Evolutionary conservation across 2,113 vertebrate genomes (phyloP), one percentile per base, ranked within the genome.

Genomic region (Phylloscopus whistleri): DNA sequence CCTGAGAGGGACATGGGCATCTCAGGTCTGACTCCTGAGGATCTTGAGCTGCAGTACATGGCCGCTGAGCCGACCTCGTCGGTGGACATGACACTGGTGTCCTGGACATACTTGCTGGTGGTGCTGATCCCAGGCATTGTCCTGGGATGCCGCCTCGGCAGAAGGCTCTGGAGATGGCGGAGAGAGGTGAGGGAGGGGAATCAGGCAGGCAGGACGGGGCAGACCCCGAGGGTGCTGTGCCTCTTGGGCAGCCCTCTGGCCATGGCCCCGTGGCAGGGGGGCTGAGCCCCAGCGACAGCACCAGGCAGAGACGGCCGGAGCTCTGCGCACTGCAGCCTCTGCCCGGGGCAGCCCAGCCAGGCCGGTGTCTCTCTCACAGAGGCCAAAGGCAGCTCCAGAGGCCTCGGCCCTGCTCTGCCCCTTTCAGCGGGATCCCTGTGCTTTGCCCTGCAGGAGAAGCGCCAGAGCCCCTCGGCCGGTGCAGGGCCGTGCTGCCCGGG

Each of bases 71-170:
- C 1, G 0, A 7, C 11, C 17, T 5, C 3, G 0, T 23, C 15
- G 35, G 2, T 17, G 53, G 17, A 58, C 11, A 2, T 6, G 28
- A 4, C 2, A 2, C 11, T 9, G 35, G 1, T 41, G 24, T 7
- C 11, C 23, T 12, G 30, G 30, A 5, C 2, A 0, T 18, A 12
- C 30, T 4, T 6, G 3, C 2, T 30, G 5, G 2, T 15, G 43
- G 8, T 23, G 11, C 9, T 41, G 35, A 4, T 6, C 15, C 3
- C 3, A 1, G 37, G 2, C 3, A 0, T 13, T 10, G 5, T 15
- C 19, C 11, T 70, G 19, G 55, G 3, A n/a, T 5, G 11, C 4
- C 17, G 1, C 15, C 23, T 41, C 11, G 7, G 9, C 11, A 59
- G 19, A 35, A 51, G 5, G 30, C 30, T 70, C 10, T 1, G 0